Evolutionary conservation across 2,797 vertebrate species (phyloP).

Genomic region (Phalanger gymnotis): DNA sequence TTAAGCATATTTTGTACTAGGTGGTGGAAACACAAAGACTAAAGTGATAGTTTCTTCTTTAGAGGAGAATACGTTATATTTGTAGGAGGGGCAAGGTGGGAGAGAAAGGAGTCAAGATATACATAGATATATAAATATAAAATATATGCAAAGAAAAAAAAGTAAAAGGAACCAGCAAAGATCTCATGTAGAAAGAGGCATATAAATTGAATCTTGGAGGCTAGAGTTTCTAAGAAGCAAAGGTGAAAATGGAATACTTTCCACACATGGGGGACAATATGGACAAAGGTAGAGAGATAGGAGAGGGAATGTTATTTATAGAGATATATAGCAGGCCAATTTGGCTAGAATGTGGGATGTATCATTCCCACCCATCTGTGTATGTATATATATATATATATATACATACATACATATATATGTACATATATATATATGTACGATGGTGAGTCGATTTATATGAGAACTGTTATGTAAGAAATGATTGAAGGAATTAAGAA

Average conservation of each 20-base stretch:
- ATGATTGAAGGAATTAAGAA: neutral
- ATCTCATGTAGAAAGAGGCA: neutral
- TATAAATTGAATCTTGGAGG: neutral
- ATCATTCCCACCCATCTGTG: neutral
- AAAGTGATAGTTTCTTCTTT: neutral
- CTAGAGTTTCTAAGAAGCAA: neutral
- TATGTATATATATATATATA: neutral
- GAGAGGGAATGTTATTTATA: neutral
- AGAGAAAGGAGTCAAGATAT: neutral
- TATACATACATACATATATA: no score
- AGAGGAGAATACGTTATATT: neutral
- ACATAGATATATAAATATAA: neutral
- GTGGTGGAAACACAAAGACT: neutral
- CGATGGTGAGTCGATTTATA: neutral
- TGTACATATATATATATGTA: neutral
- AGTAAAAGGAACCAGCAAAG: neutral
- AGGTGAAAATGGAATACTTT: neutral
- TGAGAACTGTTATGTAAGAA: neutral
- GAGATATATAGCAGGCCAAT: neutral
- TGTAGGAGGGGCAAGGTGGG: neutral
- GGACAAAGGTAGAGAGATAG: neutral
- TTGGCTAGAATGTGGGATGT: neutral
- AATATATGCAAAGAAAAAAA: neutral
- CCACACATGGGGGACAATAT: neutral
- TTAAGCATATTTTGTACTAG: neutral